Evolutionary conservation across 2,113 vertebrate genomes (phyloP).

Genomic region (Aldabrachelys gigantea): DNA sequence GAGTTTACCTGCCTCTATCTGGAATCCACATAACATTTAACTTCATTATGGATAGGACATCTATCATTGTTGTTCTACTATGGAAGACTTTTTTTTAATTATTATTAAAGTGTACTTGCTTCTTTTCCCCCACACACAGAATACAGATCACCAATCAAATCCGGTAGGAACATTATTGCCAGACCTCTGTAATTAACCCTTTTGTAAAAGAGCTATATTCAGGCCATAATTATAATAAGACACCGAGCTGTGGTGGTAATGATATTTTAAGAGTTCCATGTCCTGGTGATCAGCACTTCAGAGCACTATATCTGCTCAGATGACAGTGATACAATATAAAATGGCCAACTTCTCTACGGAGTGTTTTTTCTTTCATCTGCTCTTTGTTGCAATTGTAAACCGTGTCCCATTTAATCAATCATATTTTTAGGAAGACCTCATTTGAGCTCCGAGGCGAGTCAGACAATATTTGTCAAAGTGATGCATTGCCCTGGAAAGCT

Average conservation of each 20-base stretch:
- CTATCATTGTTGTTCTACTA: background rate
- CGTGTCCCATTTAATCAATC: background rate
- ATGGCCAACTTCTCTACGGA: background rate
- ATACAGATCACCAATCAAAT: background rate
- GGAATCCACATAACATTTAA: background rate
- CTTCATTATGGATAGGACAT: background rate
- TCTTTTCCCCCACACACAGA: background rate
- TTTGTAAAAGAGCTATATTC: background rate
- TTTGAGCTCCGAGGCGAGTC: background rate
- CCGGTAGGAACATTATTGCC: background rate
- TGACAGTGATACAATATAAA: constrained; percentile 24
- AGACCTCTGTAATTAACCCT: background rate
- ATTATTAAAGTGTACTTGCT: background rate
- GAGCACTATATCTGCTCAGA: background rate
- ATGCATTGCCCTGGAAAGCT: background rate
- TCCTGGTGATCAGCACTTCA: background rate
- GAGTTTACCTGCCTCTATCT: background rate
- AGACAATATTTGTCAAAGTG: background rate
- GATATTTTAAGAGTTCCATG: background rate
- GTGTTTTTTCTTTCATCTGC: constrained; percentile 9
- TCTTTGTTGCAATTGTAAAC: background rate
- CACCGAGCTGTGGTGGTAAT: background rate
- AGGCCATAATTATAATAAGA: background rate
- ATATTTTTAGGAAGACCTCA: background rate
- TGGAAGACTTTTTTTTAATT: background rate